phyloP scores from a whole-genome alignment of 92 coral and sea anemone species.

The Epizoanthus fatuus region DNA sequence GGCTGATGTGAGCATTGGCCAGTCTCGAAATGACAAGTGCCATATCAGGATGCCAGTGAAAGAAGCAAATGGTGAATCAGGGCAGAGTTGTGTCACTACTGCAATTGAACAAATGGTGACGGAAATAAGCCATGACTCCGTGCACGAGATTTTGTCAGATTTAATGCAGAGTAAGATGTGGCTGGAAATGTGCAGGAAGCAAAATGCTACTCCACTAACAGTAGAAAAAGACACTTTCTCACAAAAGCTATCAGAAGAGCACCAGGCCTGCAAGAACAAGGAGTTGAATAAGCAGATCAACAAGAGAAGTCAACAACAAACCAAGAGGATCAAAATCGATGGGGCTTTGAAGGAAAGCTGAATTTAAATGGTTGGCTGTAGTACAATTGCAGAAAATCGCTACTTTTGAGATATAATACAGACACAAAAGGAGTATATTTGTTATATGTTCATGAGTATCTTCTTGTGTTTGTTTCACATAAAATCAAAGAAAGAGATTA shows the following conservation, averaged over 20 bases:
- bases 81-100: not conserved
- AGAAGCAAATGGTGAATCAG: not conserved
- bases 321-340: not conserved
- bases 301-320: not conserved
- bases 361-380: not conserved
- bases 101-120: not conserved
- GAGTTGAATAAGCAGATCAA: not conserved
- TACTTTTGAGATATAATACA: too few relatives aligned
- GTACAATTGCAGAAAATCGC: not conserved
- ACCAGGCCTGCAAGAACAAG: not conserved
- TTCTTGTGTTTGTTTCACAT: too few relatives aligned
- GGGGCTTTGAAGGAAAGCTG: not conserved
- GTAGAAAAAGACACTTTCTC: not conserved
- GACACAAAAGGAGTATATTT: too few relatives aligned
- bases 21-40: not conserved
- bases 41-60: not conserved
- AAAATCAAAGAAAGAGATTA: too few relatives aligned
- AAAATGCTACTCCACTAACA: not conserved
- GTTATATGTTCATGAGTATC: too few relatives aligned
- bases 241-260: not conserved
- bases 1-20: too few relatives aligned
- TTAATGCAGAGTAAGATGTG: not conserved
- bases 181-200: not conserved
- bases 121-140: not conserved
- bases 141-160: too few relatives aligned